A percentile compares a stretch with the other conserved stretches of the same genome.
phyloP scores from a whole-genome alignment of 35 echinoderm and acorn worm genomes.

The Ophiothrix spiculata region DNA sequence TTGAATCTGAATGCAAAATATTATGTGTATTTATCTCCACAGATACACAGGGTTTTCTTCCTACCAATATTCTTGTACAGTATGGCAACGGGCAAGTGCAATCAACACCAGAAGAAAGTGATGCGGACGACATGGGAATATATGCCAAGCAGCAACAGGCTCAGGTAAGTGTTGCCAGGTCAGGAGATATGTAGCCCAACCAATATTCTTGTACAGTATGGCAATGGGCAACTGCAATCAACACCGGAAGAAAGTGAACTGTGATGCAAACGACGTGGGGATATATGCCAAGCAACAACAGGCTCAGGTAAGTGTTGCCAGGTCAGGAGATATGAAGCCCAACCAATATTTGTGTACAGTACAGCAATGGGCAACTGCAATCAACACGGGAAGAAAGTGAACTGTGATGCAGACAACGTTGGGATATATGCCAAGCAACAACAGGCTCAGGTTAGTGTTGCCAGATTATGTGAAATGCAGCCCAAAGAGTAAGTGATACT shows the following conservation, averaged over 20 bases:
- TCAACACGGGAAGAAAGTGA: neutral
- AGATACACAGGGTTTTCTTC: conserved; percentile 87
- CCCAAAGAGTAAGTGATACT: neutral
- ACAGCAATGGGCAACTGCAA: neutral
- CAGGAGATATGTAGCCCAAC: too few species aligned
- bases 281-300: conserved; percentile 32
- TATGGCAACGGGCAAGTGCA: conserved; percentile 12
- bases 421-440: conserved; percentile 15
- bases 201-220: conserved; percentile 33
- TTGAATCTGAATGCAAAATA: too few species aligned
- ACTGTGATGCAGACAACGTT: conserved; percentile 39
- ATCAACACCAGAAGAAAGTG: neutral
- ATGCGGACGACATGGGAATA: conserved; percentile 29
- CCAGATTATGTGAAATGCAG: neutral
- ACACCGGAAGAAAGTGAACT: neutral
- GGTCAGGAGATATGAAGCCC: neutral
- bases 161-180: too few species aligned
- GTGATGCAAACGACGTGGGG: conserved; percentile 32
- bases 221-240: neutral
- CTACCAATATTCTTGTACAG: conserved; percentile 38
- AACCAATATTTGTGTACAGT: neutral
- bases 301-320: conserved; percentile 62
- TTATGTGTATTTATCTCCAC: conserved; percentile 4
- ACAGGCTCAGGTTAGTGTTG: conserved; percentile 52
- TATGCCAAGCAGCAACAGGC: conserved; percentile 41